Evolutionary conservation across 30 jellyfish, hydroid and myxozoan genomes (phyloP), one percentile per base, ranked within the genome.

Genomic region (Aurelia coerulea): DNA sequence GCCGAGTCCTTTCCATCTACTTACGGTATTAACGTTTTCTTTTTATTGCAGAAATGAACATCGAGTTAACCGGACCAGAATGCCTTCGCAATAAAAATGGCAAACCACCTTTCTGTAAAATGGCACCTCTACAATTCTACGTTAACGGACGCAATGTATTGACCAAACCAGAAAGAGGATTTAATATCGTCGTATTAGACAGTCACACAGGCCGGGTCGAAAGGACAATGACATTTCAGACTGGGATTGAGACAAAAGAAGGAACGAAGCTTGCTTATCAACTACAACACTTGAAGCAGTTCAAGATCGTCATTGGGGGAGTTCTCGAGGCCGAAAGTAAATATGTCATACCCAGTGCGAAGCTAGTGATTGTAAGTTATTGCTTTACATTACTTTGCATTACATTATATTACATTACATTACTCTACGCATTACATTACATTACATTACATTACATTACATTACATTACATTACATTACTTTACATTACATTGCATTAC

Each of bases 291-390:
- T 31, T 83, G 15, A 67, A 64, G 10, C 31, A 72, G 15, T 59
- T 34, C 49, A 70, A 69, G 56, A 83, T 83, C 39, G 92, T 83
- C 9, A 29, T 83, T 37, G 92, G 92, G 49, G 86, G 73, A 4
- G 92, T 81, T n/a, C 10, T 23, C 0, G 80, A 53, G 16, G 80
- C 49, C 0, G 84, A 65, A 11, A 69, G 14, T 53, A 14, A 5
- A 49, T 53, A 67, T 33, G 49, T 81, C 31, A 64, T 56, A 50
- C 18, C 9, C 35, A 33, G 32, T 31, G 68, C 72, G 14, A 23
- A 19, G 18, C 54, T 34, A 4, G 58, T 35, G 33, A 69, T 81
- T 81, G 91, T 81, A 68, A 81, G 91, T 81, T 9, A 33, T 10
- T 65, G 75, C 49, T 9, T 79, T 32, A n/a, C 9, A 4, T 34